Percentiles rank a stretch among this genome's conserved stretches.
phyloP scores from a whole-genome alignment of 2,113 vertebrate genomes.

The Emydura subglobosa region DNA sequence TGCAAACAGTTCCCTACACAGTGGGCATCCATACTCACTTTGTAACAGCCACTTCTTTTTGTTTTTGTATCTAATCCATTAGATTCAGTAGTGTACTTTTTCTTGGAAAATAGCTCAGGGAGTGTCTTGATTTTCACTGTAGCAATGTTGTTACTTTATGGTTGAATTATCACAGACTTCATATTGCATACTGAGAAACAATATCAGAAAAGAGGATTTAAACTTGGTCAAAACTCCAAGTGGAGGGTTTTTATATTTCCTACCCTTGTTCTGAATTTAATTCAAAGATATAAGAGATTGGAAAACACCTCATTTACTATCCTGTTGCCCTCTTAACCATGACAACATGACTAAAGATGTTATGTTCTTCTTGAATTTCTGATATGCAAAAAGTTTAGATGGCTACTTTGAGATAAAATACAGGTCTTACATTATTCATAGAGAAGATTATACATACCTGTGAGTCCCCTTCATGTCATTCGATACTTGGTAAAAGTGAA shows the following conservation, averaged over 20 bases:
- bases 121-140: background rate
- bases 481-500: background rate
- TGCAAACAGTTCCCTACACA: background rate
- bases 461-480: background rate
- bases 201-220: background rate
- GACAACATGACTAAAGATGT: conserved; percentile 50
- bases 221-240: conserved; percentile 9
- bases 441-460: background rate
- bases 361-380: background rate
- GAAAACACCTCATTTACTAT: conserved; percentile 16
- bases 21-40: background rate
- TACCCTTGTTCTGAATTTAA: background rate
- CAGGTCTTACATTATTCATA: background rate
- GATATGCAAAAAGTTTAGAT: conserved; percentile 34
- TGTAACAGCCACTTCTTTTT: background rate
- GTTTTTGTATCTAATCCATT: background rate
- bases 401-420: background rate
- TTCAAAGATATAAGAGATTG: conserved; percentile 1
- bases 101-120: background rate
- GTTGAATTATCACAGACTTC: background rate
- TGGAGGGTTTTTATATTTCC: background rate
- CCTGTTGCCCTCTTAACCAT: conserved; percentile 39
- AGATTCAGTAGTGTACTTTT: background rate
- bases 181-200: background rate
- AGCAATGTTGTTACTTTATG: conserved; percentile 15